Evolutionary conservation across 2,888 invertebrate species (phyloP), one percentile per base, ranked within the genome.

Genomic region (Eupithecia insigniata): DNA sequence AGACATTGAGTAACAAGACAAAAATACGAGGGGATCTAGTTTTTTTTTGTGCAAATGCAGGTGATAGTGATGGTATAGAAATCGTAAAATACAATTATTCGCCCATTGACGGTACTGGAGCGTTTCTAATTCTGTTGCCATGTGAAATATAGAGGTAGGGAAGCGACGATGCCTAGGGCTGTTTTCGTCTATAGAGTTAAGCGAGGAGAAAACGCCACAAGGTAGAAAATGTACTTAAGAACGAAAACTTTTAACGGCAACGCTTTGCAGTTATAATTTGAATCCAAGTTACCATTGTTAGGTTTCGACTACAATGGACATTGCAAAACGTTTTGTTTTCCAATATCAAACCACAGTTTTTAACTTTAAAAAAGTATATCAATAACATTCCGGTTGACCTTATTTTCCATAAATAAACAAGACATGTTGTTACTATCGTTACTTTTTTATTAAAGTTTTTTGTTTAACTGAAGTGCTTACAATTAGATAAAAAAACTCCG

Each of bases 1-100:
- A 92, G 92, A 93, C 91, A 91, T 90, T 91, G 90, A 90, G 90
- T 91, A 90, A 91, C 92, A 90, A 89, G 89, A 91, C 87, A 89
- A 89, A 90, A 89, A 91, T 87, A 87, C 85, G 86, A 82, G 85
- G 90, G 91, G 89, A 88, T 86, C 88, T 81, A 83, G 83, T 89
- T 91, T 89, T 86, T 36, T 87, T 88, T 85, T 81, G 82, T 80
- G 82, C 80, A 81, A 84, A 88, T 84, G 93, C 93, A 93, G 93
- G 93, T 93, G 93, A 92, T 87, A 91, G 76, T 76, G 71, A 76
- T 82, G 84, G 85, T 89, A 89, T 87, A 89, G 89, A 91, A 90
- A 90, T 86, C 82, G 86, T 85, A 84, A 86, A 88, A 90, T 91
- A 92, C 90, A 93, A 93, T 93, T 91, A 93, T 92, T 86, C 88